Base-by-base conservation (phyloP, 1,140 invertebrate species). In the Pomacea maculata region DNA sequence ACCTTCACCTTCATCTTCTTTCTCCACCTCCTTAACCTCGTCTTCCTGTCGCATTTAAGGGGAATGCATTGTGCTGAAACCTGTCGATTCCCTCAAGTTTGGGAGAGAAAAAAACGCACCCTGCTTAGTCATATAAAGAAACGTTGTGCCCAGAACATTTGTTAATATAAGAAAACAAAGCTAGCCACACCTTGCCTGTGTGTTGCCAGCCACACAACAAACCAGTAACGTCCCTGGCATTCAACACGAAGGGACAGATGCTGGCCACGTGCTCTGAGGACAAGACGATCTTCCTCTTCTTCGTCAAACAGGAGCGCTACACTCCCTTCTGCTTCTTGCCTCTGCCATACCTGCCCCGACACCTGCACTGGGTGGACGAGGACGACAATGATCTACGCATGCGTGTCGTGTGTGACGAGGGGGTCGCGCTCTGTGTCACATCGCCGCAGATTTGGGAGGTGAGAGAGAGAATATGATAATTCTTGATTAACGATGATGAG, bases 201-300 rank as follows among this genome's bases (percentile, higher is more conserved):
- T 9, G 14, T 45, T 15, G 45, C n/a, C 77, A 78, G 77, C 77
- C 77, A 55, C 77, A 78, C 77, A 5, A 5, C 45, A 25, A 52
- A 15, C 5, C 77, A n/a, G 77, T 78, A 19, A 78, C 65, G 10
- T n/a, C 8, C 19, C 8, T 78, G 65, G 77, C 77, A 34, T 78
- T 68, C 77, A 70, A 65, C 52, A 2, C 29, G 9, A 65, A 75
- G 74, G 21, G 52, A 6, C 0, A 45, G 7, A 8, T 21, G 57
- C 63, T 77, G 29, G 75, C 63, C 65, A 78, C 77, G 67, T 78
- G 65, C 67, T 68, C 65, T 45, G 77, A 70, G 6, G 77, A 78
- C 77, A 8, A 78, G 67, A 78, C 77, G 1, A 1, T 78, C 45
- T 78, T 78, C 67, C 55, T 78, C 45, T 78, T 78, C 52, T 15